phyloP scores from a whole-genome alignment of 92 coral and sea anemone species.

The Zoanthus sansibaricus region DNA sequence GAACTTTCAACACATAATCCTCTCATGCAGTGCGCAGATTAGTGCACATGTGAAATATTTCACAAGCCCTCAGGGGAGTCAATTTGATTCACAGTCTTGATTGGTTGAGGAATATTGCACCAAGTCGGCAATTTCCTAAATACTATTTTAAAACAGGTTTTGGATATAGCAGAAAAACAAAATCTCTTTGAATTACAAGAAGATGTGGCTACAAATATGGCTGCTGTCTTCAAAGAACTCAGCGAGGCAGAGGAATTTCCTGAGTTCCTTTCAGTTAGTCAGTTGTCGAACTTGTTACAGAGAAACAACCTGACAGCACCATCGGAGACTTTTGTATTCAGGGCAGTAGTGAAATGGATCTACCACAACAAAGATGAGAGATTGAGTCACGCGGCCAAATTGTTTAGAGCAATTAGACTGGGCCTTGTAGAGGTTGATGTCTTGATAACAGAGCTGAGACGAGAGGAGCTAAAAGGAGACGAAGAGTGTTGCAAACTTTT shows the following conservation, averaged over 20 bases:
- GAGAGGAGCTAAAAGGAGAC: slow-evolving; percentile 36
- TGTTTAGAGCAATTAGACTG: slow-evolving; percentile 57
- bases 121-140: too few relatives aligned
- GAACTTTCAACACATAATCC: too few relatives aligned
- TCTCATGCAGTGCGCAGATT: too few relatives aligned
- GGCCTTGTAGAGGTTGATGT: slow-evolving; percentile 64
- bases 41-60: too few relatives aligned
- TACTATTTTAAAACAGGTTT: not conserved
- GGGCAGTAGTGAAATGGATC: slow-evolving; percentile 61
- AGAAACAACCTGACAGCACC: slow-evolving; percentile 64
- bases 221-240: slow-evolving; percentile 38
- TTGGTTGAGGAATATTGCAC: too few relatives aligned
- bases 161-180: slow-evolving; percentile 54
- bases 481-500: slow-evolving; percentile 53
- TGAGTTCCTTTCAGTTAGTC: slow-evolving; percentile 15
- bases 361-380: slow-evolving; percentile 53
- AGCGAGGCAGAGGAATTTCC: slow-evolving; percentile 43
- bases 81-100: too few relatives aligned
- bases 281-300: slow-evolving; percentile 26
- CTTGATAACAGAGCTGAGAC: slow-evolving; percentile 47
- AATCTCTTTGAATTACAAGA: slow-evolving; percentile 51
- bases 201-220: slow-evolving; percentile 13
- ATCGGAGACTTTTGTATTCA: slow-evolving; percentile 65
- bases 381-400: slow-evolving; percentile 42
- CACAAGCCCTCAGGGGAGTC: too few relatives aligned